Evolutionary conservation across 2,113 vertebrate genomes (phyloP).

Genomic region (Prolemur simus): DNA sequence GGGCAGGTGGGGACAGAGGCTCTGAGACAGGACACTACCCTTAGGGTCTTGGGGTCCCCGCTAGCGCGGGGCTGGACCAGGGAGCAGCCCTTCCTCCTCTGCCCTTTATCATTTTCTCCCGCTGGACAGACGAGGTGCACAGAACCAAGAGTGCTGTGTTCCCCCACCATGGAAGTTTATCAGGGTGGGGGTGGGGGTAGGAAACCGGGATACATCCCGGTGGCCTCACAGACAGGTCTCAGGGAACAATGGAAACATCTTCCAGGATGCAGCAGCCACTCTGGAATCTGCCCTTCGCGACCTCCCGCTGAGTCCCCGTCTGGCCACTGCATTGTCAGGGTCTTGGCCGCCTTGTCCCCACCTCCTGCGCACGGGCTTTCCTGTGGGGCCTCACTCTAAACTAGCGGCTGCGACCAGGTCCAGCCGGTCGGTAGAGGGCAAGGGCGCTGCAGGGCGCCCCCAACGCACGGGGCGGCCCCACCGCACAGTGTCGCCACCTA

Average conservation of each 20-base stretch:
- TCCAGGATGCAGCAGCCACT: neutral
- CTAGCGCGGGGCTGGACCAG: fast-evolving
- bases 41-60: no score
- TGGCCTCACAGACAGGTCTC: fast-evolving
- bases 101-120: neutral
- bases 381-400: neutral
- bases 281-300: neutral
- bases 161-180: neutral
- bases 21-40: fast-evolving
- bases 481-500: fast-evolving
- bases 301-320: no score
- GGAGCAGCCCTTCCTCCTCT: no score
- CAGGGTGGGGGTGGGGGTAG: no score
- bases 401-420: no score
- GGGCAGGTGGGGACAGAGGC: neutral
- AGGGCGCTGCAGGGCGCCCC: fast-evolving
- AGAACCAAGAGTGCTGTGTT: neutral
- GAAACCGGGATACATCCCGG: neutral
- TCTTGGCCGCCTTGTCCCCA: no score
- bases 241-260: neutral
- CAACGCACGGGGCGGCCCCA: neutral
- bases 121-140: no score
- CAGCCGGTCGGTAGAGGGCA: neutral
- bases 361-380: neutral
- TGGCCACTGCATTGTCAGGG: neutral